phyloP scores from a whole-genome alignment of 1,140 invertebrate genomes.

The Liolophura sinensis region DNA sequence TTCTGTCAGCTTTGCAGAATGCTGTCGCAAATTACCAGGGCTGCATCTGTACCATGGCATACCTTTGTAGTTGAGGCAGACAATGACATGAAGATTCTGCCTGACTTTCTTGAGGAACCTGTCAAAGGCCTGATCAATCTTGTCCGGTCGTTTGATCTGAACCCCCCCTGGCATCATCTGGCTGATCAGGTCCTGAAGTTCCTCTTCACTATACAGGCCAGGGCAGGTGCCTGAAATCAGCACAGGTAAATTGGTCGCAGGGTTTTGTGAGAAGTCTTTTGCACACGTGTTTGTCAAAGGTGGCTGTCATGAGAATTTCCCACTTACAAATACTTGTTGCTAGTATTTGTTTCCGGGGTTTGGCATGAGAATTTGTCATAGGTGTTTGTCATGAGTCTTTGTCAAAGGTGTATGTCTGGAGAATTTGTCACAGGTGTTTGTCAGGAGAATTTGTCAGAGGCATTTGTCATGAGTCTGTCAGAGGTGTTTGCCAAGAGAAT shows the following conservation, averaged over 20 bases:
- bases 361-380: too few species aligned
- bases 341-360: too few species aligned
- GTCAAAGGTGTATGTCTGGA: too few species aligned
- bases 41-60: neutral
- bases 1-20: too few species aligned
- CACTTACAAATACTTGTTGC: slow-evolving; percentile 1
- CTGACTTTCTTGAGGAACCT: slow-evolving; percentile 46
- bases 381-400: too few species aligned
- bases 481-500: too few species aligned
- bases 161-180: slow-evolving; percentile 56
- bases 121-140: slow-evolving; percentile 52
- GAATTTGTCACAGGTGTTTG: too few species aligned
- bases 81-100: slow-evolving; percentile 53
- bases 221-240: slow-evolving; percentile 45
- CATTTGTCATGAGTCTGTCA: too few species aligned
- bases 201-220: slow-evolving; percentile 49
- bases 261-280: slow-evolving; percentile 6
- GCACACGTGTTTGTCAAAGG: slow-evolving; percentile 19
- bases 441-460: too few species aligned
- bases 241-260: too few species aligned
- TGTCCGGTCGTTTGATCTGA: slow-evolving; percentile 50
- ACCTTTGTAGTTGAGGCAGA: slow-evolving; percentile 53
- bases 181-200: slow-evolving; percentile 48
- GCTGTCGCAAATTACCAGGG: too few species aligned
- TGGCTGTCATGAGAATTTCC: slow-evolving; percentile 10